A percentile compares a stretch with the other conserved stretches of the same genome.
These are phyloP conservation scores for Hemicentrotus pulcherrimus DNA, from an alignment of 35 echinoderm and acorn worm species.

Conservation along the genomic window DNA sequence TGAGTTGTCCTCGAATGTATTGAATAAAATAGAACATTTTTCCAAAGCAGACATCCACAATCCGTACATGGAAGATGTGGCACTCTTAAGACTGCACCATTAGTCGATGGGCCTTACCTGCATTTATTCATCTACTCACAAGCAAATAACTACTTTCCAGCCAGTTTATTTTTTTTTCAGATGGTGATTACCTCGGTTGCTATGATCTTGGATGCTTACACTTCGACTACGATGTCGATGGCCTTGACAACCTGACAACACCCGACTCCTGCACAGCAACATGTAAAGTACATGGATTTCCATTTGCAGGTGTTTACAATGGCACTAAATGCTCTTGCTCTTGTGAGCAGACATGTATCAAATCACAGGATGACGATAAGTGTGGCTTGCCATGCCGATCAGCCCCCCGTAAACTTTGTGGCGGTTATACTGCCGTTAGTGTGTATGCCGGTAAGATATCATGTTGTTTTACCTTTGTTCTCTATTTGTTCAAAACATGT, in stretches of 20 bases:
- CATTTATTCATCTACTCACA: too few relatives aligned
- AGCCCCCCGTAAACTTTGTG: neutral
- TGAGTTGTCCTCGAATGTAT: too few relatives aligned
- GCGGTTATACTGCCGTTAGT: neutral
- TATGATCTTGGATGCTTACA: neutral
- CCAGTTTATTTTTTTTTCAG: neutral
- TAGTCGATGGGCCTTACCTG: too few relatives aligned
- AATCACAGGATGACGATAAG: neutral
- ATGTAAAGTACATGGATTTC: neutral
- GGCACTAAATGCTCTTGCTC: neutral
- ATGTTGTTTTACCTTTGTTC: neutral
- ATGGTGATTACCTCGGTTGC: slow-evolving; percentile 4
- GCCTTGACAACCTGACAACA: neutral
- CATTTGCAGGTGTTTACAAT: neutral
- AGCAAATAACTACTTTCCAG: too few relatives aligned
- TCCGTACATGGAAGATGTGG: too few relatives aligned
- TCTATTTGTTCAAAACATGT: too few relatives aligned
- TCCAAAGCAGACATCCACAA: too few relatives aligned
- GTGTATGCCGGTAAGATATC: neutral
- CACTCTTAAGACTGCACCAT: too few relatives aligned
- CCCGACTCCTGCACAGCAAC: neutral
- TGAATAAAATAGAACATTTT: too few relatives aligned
- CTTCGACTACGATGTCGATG: neutral
- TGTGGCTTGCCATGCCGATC: neutral
- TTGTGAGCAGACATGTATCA: neutral